A percentile compares a stretch with the other conserved stretches of the same genome.
Evolutionary conservation across 2,888 invertebrate genomes (phyloP).

Genomic region (Fragum whitleyi): DNA sequence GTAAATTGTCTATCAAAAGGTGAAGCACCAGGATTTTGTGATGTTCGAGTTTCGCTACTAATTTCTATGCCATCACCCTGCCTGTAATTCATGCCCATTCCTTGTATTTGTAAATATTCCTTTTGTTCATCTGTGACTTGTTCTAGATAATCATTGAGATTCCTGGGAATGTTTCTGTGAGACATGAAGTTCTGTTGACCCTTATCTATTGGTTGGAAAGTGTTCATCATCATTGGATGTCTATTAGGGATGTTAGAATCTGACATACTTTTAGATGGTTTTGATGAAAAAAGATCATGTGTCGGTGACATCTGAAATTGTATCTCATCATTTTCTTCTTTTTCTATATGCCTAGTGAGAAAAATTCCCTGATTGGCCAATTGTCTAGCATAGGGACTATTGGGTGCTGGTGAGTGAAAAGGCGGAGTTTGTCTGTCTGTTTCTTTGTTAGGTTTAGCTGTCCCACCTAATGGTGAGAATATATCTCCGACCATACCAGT

Average conservation of each 20-base stretch:
- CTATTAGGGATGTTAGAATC: constrained; percentile 3
- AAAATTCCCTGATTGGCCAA: neutral
- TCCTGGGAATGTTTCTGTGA: constrained; percentile 40
- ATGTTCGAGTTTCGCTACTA: constrained; percentile 10
- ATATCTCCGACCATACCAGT: constrained; percentile 37
- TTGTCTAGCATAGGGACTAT: constrained; percentile 42
- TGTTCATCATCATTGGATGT: constrained; percentile 24
- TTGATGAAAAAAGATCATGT: neutral
- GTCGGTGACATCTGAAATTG: constrained; percentile 57
- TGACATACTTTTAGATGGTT: neutral
- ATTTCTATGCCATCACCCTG: constrained; percentile 50
- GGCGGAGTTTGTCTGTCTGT: constrained; percentile 42
- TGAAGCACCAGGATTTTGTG: neutral
- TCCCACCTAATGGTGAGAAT: constrained; percentile 53
- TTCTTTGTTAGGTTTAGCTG: neutral
- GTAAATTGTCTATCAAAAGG: constrained; percentile 27
- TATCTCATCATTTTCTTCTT: constrained; percentile 24
- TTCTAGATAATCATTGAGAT: constrained; percentile 49
- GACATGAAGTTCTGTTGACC: constrained; percentile 14
- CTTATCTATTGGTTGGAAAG: constrained; percentile 48
- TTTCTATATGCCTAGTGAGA: constrained; percentile 15
- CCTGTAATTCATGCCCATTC: constrained; percentile 16
- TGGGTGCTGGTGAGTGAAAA: constrained; percentile 50
- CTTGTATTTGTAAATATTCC: neutral
- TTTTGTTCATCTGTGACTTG: neutral